Conservation (phyloP, 2,797 vertebrate genomes). For the Enteromius treurensis region DNA sequence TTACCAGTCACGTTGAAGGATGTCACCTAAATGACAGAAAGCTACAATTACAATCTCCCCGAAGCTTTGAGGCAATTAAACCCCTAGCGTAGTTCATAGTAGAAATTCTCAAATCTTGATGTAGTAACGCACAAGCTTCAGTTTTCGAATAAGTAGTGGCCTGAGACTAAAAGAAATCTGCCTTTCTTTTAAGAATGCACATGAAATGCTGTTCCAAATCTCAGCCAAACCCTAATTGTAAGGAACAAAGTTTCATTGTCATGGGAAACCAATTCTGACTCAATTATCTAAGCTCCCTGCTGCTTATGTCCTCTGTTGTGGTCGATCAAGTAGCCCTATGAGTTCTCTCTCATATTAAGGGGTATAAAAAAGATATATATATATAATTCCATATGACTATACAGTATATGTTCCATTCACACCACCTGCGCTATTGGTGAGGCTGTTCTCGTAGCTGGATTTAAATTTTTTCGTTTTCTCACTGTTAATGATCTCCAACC, state of each 20-base stretch:
- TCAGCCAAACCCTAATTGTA: slow-evolving; percentile 59
- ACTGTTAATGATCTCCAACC: slow-evolving; percentile 59
- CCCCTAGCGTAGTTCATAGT: not conserved
- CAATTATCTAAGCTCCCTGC: slow-evolving; percentile 68
- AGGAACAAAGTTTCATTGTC: slow-evolving; percentile 65
- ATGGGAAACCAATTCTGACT: slow-evolving; percentile 64
- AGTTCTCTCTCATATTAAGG: slow-evolving; percentile 59
- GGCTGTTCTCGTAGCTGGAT: slow-evolving; percentile 49
- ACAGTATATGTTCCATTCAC: slow-evolving; percentile 25
- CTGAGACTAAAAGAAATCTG: slow-evolving; percentile 43
- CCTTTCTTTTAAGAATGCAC: slow-evolving; percentile 52
- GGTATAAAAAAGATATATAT: slow-evolving; percentile 39
- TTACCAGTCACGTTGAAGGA: not conserved
- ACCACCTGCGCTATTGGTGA: slow-evolving; percentile 36
- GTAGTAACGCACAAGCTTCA: slow-evolving; percentile 27
- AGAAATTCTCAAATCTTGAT: slow-evolving; percentile 28
- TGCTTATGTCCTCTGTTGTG: slow-evolving; percentile 60
- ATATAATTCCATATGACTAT: slow-evolving; percentile 44
- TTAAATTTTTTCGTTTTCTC: slow-evolving; percentile 55
- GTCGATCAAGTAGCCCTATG: slow-evolving; percentile 60
- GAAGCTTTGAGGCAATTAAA: slow-evolving; percentile 41
- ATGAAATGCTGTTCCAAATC: slow-evolving; percentile 57
- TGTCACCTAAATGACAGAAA: slow-evolving; percentile 13
- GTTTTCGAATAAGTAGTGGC: slow-evolving; percentile 48
- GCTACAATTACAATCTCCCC: slow-evolving; percentile 15